A percentile compares a stretch with the other conserved stretches of the same genome.
Evolutionary conservation across 2,797 vertebrate genomes (phyloP).

Genomic region (Odontamblyopus lacepedii): DNA sequence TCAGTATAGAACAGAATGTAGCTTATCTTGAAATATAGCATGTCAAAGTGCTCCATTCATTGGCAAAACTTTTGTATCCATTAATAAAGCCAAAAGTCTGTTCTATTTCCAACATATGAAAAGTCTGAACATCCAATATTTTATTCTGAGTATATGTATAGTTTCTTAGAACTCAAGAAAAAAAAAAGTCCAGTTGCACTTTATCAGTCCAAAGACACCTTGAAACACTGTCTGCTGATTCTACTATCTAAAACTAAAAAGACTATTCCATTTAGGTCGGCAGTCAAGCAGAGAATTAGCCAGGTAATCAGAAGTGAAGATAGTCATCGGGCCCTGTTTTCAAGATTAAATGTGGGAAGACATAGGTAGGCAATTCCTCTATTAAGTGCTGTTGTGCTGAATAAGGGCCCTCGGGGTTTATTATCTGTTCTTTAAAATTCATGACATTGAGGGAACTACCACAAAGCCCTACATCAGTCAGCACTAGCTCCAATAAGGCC

Average conservation of each 20-base stretch:
- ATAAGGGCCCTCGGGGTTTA: constrained; percentile 69
- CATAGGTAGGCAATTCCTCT: constrained; percentile 61
- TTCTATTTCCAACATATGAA: too few species aligned
- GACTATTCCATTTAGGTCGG: constrained; percentile 47
- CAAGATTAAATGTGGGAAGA: constrained; percentile 64
- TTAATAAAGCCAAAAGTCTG: too few species aligned
- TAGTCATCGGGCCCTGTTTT: constrained; percentile 65
- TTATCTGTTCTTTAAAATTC: constrained; percentile 74
- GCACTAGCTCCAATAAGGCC: constrained; percentile 32
- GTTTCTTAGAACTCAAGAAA: background rate
- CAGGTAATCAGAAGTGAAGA: constrained; percentile 61
- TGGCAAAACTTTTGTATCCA: too few species aligned
- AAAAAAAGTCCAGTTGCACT: background rate
- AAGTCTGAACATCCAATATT: too few species aligned
- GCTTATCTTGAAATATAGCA: too few species aligned
- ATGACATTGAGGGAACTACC: constrained; percentile 66
- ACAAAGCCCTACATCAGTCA: constrained; percentile 50
- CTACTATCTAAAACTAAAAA: constrained; percentile 37
- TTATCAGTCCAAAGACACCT: constrained; percentile 34
- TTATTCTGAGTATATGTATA: background rate
- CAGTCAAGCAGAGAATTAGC: constrained; percentile 64
- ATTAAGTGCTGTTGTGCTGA: constrained; percentile 71
- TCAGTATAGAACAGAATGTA: background rate
- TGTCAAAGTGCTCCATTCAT: too few species aligned
- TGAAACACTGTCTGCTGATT: constrained; percentile 46